Percentiles rank a stretch among this genome's conserved stretches.
Evolutionary conservation across 30 jellyfish, hydroid and myxozoan genomes (phyloP).

Genomic region (Mastigias papua): DNA sequence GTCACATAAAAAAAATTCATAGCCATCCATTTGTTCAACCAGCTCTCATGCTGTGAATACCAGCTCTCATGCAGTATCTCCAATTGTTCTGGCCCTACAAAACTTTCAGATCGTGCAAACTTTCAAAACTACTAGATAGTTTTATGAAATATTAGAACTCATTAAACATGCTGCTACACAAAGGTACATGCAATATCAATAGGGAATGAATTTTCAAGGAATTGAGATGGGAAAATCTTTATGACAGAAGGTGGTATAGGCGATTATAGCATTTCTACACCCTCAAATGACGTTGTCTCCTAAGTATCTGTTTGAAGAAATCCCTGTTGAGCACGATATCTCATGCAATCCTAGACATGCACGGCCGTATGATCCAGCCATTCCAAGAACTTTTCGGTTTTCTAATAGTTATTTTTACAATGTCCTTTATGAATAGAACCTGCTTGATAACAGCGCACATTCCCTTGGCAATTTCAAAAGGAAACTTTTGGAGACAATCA

Average conservation of each 20-base stretch:
- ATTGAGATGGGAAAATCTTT: background rate
- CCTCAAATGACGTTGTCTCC: background rate
- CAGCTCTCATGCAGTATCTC: no score
- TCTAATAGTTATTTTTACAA: background rate
- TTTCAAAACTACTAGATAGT: no score
- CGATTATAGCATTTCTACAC: constrained; percentile 4
- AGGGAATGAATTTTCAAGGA: background rate
- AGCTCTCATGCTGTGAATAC: no score
- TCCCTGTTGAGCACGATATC: constrained; percentile 3
- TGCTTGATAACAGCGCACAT: background rate
- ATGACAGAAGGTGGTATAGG: background rate
- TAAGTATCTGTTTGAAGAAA: background rate
- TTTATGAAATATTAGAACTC: no score
- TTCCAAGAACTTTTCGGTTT: background rate
- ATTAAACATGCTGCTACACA: no score
- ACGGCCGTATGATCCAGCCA: background rate
- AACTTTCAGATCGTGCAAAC: no score
- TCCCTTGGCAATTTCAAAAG: background rate
- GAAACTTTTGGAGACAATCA: background rate
- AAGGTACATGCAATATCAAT: no score
- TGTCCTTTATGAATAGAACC: background rate
- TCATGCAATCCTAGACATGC: background rate
- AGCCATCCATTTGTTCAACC: no score
- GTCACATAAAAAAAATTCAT: no score
- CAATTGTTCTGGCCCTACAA: no score